phyloP scores from a whole-genome alignment of 2,113 vertebrate species.

The Ctenomys sociabilis region DNA sequence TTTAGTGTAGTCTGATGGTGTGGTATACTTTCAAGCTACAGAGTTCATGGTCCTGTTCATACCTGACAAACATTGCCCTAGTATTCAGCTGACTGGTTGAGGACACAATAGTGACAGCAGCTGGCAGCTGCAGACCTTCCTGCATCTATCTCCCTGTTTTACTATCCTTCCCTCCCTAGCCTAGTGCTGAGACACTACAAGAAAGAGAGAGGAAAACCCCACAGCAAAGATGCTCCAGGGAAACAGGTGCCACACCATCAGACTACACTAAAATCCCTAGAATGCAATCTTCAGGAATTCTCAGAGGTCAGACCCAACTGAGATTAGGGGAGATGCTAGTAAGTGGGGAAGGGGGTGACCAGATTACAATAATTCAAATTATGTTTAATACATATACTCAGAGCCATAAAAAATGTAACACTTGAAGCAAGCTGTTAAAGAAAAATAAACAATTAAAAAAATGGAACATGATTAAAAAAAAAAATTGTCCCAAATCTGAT shows the following conservation, averaged over 20 bases:
- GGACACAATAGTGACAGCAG: accelerated
- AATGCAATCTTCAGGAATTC: no score
- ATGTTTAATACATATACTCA: background rate
- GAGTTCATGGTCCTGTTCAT: background rate
- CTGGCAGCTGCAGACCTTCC: background rate
- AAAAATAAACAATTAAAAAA: constrained; percentile 37
- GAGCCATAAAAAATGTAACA: background rate
- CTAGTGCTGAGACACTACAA: background rate
- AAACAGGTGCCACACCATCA: background rate
- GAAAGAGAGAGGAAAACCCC: background rate
- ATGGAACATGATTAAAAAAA: background rate
- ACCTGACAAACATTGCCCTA: no score
- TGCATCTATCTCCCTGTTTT: background rate
- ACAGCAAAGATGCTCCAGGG: background rate
- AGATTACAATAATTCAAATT: background rate
- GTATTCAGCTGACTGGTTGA: background rate
- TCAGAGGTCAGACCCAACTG: no score
- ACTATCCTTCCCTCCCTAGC: background rate
- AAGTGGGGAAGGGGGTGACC: background rate
- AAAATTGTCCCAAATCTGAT: background rate
- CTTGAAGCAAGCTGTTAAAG: background rate
- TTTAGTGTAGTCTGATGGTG: background rate
- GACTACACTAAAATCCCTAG: no score
- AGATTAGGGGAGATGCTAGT: background rate
- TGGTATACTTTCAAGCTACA: background rate